Conservation (phyloP, 1,140 invertebrate genomes). For the Drosophila asahinai region DNA sequence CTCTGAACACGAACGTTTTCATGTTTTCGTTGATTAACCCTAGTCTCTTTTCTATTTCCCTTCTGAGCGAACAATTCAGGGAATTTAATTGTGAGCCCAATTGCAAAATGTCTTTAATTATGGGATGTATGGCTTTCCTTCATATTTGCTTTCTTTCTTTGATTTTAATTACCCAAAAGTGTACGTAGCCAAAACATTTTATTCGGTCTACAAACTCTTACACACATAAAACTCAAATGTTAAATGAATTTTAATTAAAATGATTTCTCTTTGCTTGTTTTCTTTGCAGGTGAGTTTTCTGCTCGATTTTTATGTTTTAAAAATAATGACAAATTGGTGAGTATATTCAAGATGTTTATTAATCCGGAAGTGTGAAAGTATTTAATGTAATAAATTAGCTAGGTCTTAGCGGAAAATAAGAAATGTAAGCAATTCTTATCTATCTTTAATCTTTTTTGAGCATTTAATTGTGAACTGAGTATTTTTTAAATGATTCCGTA, state of each 20-base stretch:
- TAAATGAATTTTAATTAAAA: conserved; percentile 47
- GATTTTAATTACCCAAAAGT: conserved; percentile 44
- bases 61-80: neutral
- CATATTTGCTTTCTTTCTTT: neutral
- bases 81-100: conserved; percentile 8
- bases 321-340: conserved; percentile 12
- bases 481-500: neutral
- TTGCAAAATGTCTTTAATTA: conserved; percentile 24
- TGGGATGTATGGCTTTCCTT: conserved; percentile 1
- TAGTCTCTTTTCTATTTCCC: conserved; percentile 22
- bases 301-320: neutral
- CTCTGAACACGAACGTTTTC: conserved; percentile 47
- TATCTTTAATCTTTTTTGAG: too few species aligned
- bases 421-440: too few species aligned
- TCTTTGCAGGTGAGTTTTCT: conserved; percentile 69
- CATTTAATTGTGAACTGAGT: neutral
- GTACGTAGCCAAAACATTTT: conserved; percentile 6
- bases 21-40: conserved; percentile 67
- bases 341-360: neutral
- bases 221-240: conserved; percentile 3
- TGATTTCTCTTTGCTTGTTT: conserved; percentile 27
- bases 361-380: too few species aligned
- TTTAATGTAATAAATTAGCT: too few species aligned
- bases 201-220: conserved; percentile 6
- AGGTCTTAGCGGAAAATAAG: too few species aligned